phyloP scores from a whole-genome alignment of 2,113 vertebrate species.

The Phoxinus phoxinus region DNA sequence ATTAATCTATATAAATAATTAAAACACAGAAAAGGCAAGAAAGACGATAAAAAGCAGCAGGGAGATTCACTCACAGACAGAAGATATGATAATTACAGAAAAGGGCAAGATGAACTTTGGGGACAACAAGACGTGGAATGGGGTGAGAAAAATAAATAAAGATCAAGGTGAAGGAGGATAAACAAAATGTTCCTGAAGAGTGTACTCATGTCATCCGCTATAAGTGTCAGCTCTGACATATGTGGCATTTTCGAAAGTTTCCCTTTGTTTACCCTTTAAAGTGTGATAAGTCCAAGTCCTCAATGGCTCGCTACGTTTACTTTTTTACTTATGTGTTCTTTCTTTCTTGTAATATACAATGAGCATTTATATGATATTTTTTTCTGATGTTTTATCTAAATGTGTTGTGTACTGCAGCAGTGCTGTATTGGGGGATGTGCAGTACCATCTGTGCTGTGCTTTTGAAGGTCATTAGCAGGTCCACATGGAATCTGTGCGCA shows the following conservation, averaged over 20 bases:
- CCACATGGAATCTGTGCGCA: slow-evolving; percentile 5
- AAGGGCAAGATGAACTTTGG: slow-evolving; percentile 30
- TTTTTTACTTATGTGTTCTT: background rate
- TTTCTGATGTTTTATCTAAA: slow-evolving; percentile 2
- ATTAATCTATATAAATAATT: slow-evolving; percentile 22
- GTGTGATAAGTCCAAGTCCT: background rate
- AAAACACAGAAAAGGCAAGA: background rate
- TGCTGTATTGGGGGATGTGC: slow-evolving; percentile 29
- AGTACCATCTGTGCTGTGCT: slow-evolving; percentile 36
- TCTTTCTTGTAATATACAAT: background rate
- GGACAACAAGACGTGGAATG: slow-evolving; percentile 11
- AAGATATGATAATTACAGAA: slow-evolving; percentile 50
- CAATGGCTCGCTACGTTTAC: background rate
- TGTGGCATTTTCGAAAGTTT: slow-evolving; percentile 19
- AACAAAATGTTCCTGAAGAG: slow-evolving; percentile 24
- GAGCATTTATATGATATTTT: background rate
- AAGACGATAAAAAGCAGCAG: slow-evolving; percentile 8
- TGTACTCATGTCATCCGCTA: background rate
- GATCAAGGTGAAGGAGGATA: slow-evolving; percentile 9
- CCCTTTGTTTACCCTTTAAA: background rate
- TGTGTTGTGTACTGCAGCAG: slow-evolving; percentile 8
- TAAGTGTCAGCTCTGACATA: background rate
- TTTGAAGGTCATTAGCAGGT: slow-evolving; percentile 36
- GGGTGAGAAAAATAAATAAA: slow-evolving; percentile 11
- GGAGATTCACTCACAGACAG: slow-evolving; percentile 47